A percentile compares a stretch with the other conserved stretches of the same genome.
These are phyloP conservation scores for Sialis fuliginosa DNA, from an alignment of 2,888 invertebrate species.

Conservation along the genomic window DNA sequence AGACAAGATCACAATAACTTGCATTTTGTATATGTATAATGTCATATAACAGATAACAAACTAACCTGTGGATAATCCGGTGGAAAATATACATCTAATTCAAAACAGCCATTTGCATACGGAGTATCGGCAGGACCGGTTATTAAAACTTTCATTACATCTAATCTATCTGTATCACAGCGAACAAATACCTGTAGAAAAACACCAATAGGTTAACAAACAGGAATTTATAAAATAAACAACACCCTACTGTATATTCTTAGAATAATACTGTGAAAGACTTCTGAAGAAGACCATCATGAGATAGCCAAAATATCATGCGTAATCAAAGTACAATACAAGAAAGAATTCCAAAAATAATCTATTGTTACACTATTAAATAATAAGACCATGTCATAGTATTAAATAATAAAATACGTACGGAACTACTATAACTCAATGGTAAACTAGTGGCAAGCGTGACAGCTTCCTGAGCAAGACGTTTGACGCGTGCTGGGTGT, in stretches of 20 bases:
- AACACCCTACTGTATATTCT: neutral
- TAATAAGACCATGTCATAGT: neutral
- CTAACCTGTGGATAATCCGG: conserved; percentile 35
- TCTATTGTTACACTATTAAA: neutral
- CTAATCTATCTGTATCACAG: conserved; percentile 83
- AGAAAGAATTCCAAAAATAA: neutral
- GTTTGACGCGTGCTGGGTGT: conserved; percentile 73
- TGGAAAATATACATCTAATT: conserved; percentile 80
- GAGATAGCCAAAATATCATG: neutral
- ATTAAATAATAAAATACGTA: neutral
- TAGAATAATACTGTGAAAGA: too few relatives aligned
- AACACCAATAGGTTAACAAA: neutral
- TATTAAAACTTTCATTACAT: conserved; percentile 91
- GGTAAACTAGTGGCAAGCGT: conserved; percentile 85
- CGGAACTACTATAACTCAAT: conserved; percentile 75
- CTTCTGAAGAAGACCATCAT: neutral
- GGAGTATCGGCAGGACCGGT: conserved; percentile 85
- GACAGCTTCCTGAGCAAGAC: conserved; percentile 88
- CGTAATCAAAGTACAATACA: neutral
- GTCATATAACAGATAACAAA: conserved; percentile 10
- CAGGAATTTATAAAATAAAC: neutral
- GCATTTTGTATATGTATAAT: too few relatives aligned
- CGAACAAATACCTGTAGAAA: conserved; percentile 61
- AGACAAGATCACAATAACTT: too few relatives aligned
- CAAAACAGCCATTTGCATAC: conserved; percentile 82